Base-by-base conservation (phyloP, 2,888 invertebrate genomes). In the Augochlorella aurata region DNA sequence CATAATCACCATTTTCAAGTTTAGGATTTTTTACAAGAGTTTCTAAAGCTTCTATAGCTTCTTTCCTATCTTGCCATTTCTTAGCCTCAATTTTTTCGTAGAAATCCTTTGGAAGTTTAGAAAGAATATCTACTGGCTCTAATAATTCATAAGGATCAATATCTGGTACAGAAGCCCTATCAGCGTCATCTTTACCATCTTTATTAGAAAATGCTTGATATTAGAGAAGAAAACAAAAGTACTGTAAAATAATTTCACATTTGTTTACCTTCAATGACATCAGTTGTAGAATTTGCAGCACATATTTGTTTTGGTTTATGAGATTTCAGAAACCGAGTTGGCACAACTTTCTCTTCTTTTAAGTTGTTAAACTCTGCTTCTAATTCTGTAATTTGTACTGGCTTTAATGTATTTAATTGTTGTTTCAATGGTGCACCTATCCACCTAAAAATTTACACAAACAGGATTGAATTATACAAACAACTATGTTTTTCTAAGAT, bases 1-100 rank as follows among this genome's bases (percentile, higher is more conserved):
- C 97, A 94, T 98, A 99, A 91, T 99, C 99, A 0, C 98, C 99
- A 86, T 96, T 96, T 92, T 98, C 98, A 67, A 99, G 93, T 93
- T 97, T 98, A 0, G 97, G 98, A 91, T 95, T 96, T 88, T 97
- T 96, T 14, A 97, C 92, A 29, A 98, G 94, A 85, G 95, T 95
- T 85, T 98, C 97, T 16, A 99, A 93, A 0, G 95, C 95, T 89
- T 99, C 99, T 18, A 99, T 93, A 0, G 97, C 97, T 92, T 99
- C 99, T 92, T 98, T 99, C 47, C 99, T 95, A 78, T 99, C 98
- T 92, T 98, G 98, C 99, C 99, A 99, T 92, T 98, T 99, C 93
- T 98, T 99, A 0, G 97, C 97, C 90, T 99, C 98, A 5, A 98
- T 93, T 93, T 98, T 98, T 5, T 99, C 98, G 92, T 97, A 98